Percentiles rank a stretch among this genome's conserved stretches.
Conservation (phyloP, 92 coral and sea anemone species). For the Bergia puertoricense region DNA sequence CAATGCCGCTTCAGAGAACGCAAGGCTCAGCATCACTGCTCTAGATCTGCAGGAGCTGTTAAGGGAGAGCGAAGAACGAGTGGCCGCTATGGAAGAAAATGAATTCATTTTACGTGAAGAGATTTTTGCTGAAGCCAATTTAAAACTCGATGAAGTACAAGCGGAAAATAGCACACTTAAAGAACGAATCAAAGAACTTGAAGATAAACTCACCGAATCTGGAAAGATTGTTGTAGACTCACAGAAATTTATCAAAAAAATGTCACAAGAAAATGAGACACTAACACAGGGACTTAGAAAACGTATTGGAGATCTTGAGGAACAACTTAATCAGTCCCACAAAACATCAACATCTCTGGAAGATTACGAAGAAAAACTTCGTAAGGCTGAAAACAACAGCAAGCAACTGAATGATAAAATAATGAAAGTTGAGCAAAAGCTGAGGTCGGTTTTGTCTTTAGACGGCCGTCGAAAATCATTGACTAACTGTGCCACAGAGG, state of each 20-base stretch:
- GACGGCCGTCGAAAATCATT: conserved; percentile 33
- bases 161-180: conserved; percentile 30
- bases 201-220: conserved; percentile 60
- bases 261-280: conserved; percentile 37
- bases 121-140: conserved; percentile 41
- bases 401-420: conserved; percentile 59
- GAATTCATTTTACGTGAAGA: conserved; percentile 37
- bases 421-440: conserved; percentile 56
- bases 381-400: conserved; percentile 55
- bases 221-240: conserved; percentile 66
- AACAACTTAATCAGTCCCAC: conserved; percentile 21
- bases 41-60: conserved; percentile 10
- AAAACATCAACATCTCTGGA: conserved; percentile 2
- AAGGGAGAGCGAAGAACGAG: conserved; percentile 37
- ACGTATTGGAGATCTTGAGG: conserved; percentile 23
- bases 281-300: conserved; percentile 5
- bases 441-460: conserved; percentile 46
- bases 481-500: conserved; percentile 23
- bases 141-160: conserved; percentile 15
- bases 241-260: conserved; percentile 53
- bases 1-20: conserved; percentile 37
- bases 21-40: conserved; percentile 43
- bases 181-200: conserved; percentile 67
- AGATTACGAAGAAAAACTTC: conserved; percentile 48
- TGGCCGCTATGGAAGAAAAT: conserved; percentile 30